Percentiles rank a stretch among this genome's conserved stretches.
Conservation (phyloP, 1,140 invertebrate species). For the Belonocnema kinseyi region DNA sequence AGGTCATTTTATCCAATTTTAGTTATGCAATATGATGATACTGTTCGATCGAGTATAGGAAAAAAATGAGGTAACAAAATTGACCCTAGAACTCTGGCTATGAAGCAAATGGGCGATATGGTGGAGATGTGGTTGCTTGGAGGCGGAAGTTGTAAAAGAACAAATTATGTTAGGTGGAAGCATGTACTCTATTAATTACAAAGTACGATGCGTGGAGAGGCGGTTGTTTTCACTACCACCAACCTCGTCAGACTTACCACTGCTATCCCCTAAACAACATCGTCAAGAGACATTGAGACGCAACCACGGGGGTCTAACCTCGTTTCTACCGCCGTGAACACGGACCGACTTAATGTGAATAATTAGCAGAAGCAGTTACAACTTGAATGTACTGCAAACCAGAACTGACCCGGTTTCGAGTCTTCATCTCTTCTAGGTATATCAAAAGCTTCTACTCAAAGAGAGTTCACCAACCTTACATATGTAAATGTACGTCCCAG, state of each 20-base stretch:
- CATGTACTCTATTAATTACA: not conserved
- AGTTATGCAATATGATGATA: too few relatives aligned
- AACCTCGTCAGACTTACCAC: conserved; percentile 14
- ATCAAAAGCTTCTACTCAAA: conserved; percentile 11
- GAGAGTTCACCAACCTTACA: not conserved
- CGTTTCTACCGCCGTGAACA: conserved; percentile 22
- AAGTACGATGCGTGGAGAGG: not conserved
- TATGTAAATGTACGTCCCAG: not conserved
- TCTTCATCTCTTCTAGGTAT: not conserved
- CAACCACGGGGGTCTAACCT: conserved; percentile 22
- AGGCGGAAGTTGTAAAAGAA: not conserved
- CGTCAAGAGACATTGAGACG: conserved; percentile 27
- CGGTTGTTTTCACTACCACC: conserved; percentile 13
- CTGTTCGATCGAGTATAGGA: too few relatives aligned
- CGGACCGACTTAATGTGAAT: conserved; percentile 6
- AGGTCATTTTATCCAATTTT: too few relatives aligned
- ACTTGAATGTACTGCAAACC: conserved; percentile 22
- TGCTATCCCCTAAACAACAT: conserved; percentile 2
- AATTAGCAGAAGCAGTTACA: conserved; percentile 27
- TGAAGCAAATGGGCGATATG: too few relatives aligned
- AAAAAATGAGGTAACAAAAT: too few relatives aligned
- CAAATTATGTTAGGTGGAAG: not conserved
- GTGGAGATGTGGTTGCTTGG: not conserved
- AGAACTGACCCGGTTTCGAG: conserved; percentile 29
- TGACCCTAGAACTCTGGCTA: too few relatives aligned